Evolutionary conservation across 2,797 vertebrate genomes (phyloP), one percentile per base, ranked within the genome.

Genomic region (Anguilla marmorata): DNA sequence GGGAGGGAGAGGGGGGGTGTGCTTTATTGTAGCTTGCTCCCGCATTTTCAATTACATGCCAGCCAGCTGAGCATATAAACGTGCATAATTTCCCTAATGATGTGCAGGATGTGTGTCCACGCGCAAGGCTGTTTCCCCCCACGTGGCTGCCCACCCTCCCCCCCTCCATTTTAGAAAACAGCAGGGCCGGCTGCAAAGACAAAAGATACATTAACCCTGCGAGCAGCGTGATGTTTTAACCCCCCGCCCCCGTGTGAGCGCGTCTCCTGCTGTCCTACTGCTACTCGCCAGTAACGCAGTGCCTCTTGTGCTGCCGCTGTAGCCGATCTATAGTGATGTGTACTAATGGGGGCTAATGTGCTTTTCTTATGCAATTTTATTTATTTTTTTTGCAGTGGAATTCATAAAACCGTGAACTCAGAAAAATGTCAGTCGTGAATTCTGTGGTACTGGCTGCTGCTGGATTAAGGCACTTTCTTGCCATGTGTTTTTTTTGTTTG

Each of bases 61-160:
- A 89, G 84, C 86, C 91, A 89, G 91, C 88, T 88, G 85, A 91
- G 90, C 91, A 90, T 91, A 90, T 91, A 89, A 92, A 92, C 86
- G 87, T 88, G 85, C 89, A 88, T 91, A 88, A 91, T 92, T 90
- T 92, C 88, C 87, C 90, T 92, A 90, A 93, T 91, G 91, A 91
- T 90, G 90, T 90, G 83, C 90, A 69, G 87, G 82, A 90, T 87
- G 88, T 85, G 87, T 52, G 87, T 89, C 86, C 85, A 88, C 79
- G 84, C 84, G 86, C 19, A 16, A 88, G 90, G 79, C 50, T 86
- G 85, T 87, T 86, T 91, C 79, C 27, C 37, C 69, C 3, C 11
- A 83, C 83, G 60, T 85, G 48, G 52, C 50, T 86, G 86, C 85
- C 54, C 9, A 56, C 54, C 54, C 54, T 56, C 54, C 54, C 54